Evolutionary conservation across 2,888 invertebrate species (phyloP).

Genomic region (Aelia acuminata): DNA sequence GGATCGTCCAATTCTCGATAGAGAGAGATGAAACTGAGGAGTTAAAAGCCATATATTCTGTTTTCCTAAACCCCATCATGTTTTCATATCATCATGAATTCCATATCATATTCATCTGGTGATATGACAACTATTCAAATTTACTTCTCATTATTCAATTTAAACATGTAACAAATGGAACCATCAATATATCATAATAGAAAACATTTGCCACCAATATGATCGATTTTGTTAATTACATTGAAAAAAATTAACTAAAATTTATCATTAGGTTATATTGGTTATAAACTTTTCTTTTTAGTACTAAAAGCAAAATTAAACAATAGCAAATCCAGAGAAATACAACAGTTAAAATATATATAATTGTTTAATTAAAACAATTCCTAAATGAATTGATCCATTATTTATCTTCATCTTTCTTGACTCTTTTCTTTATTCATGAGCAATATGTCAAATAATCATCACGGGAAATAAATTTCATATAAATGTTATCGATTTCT

Average conservation of each 20-base stretch:
- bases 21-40: too few relatives aligned
- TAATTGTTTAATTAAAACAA: slow-evolving; percentile 52
- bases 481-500: slow-evolving; percentile 33
- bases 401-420: not conserved
- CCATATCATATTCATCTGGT: too few relatives aligned
- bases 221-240: too few relatives aligned
- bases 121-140: too few relatives aligned
- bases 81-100: too few relatives aligned
- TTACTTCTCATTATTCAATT: too few relatives aligned
- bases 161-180: too few relatives aligned
- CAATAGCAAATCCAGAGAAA: not conserved
- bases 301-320: not conserved
- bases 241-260: not conserved
- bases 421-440: not conserved
- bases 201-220: too few relatives aligned
- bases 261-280: not conserved
- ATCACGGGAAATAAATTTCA: slow-evolving; percentile 40
- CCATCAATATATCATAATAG: too few relatives aligned
- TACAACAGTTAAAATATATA: slow-evolving; percentile 23
- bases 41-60: too few relatives aligned
- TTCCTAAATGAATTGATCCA: slow-evolving; percentile 48
- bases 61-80: too few relatives aligned
- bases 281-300: not conserved
- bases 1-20: too few relatives aligned
- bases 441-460: not conserved